Percentiles rank a stretch among this genome's conserved stretches.
phyloP scores from a whole-genome alignment of 2,797 vertebrate genomes.

The Lophotriccus pileatus region DNA sequence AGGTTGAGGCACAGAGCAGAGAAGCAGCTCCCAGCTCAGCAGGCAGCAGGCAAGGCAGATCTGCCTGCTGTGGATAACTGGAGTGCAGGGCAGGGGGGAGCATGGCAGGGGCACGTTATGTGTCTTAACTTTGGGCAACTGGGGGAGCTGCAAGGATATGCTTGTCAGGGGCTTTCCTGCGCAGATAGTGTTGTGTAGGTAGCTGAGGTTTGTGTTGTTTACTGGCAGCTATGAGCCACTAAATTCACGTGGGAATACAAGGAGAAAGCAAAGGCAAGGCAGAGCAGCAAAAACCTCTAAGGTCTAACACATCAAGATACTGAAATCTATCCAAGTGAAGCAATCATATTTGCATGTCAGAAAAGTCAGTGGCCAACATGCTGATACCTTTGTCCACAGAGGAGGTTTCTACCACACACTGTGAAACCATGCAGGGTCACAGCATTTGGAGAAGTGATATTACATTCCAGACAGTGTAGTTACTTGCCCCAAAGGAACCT shows the following conservation, averaged over 20 bases:
- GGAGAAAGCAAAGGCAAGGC: background rate
- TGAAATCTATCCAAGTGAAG: background rate
- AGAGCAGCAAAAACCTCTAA: background rate
- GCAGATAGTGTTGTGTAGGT: background rate
- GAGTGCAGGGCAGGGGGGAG: background rate
- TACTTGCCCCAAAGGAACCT: constrained; percentile 15
- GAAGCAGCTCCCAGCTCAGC: background rate
- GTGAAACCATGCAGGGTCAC: background rate
- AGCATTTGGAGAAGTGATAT: background rate
- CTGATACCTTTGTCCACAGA: background rate
- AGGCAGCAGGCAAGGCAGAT: background rate
- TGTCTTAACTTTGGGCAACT: background rate
- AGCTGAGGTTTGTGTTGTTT: background rate
- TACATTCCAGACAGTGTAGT: background rate
- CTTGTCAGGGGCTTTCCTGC: background rate
- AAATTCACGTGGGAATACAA: background rate
- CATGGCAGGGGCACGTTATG: fast-evolving
- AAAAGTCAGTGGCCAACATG: fast-evolving
- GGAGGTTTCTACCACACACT: background rate
- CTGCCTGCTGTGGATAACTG: background rate
- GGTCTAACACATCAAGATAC: background rate
- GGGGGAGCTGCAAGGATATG: background rate
- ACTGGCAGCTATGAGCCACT: background rate
- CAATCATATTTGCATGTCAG: background rate
- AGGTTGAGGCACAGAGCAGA: background rate